Evolutionary conservation across 1,140 invertebrate species (phyloP).

Genomic region (Temnothorax nylanderi): DNA sequence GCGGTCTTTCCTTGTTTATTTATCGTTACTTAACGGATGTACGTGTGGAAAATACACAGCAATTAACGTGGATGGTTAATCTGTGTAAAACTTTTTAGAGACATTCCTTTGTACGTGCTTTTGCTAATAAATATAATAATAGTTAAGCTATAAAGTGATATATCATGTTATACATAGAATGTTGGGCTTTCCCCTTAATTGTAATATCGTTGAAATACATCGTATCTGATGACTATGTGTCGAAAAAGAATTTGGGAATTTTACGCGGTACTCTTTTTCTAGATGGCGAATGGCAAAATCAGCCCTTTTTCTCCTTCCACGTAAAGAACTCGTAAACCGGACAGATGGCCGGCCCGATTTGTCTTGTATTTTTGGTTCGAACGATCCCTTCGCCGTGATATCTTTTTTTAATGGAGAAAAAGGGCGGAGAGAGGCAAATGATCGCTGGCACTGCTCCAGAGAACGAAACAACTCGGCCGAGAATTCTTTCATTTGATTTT

Average conservation of each 20-base stretch:
- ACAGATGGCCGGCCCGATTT: slow-evolving; percentile 35
- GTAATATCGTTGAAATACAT: not conserved
- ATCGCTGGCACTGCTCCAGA: not conserved
- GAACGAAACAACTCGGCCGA: not conserved
- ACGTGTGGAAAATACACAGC: not conserved
- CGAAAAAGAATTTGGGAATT: slow-evolving; percentile 4
- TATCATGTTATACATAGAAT: not conserved
- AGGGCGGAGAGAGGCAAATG: not conserved
- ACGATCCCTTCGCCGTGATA: not conserved
- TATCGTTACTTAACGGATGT: not conserved
- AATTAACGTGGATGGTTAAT: not conserved
- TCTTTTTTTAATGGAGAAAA: slow-evolving; percentile 4
- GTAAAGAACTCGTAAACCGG: slow-evolving; percentile 31
- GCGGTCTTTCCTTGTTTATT: slow-evolving; percentile 23
- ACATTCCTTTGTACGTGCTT: not conserved
- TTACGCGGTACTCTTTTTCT: not conserved
- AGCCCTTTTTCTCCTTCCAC: not conserved
- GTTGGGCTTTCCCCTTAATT: not conserved
- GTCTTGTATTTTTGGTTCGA: slow-evolving; percentile 47
- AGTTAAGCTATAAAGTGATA: not conserved
- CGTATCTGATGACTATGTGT: not conserved
- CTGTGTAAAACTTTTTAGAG: not conserved
- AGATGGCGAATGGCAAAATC: not conserved
- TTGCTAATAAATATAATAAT: not conserved
- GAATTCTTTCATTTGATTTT: slow-evolving; percentile 46